Base-by-base conservation (phyloP, 1,140 invertebrate species). In the Euglossa dilemma region DNA sequence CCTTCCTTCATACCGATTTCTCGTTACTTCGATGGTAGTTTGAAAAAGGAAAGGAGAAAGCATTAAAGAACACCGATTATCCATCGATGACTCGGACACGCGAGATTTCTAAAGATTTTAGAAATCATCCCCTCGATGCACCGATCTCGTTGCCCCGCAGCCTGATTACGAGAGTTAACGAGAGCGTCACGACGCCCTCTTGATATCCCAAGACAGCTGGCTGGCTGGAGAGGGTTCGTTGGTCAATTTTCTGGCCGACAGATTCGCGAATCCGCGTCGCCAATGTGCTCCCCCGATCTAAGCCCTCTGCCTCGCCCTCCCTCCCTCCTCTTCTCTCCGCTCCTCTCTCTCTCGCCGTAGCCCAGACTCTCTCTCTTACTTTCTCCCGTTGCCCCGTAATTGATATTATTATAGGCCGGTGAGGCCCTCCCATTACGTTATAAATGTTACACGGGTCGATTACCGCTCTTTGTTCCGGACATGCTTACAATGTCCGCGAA, bases 381-480 rank as follows among this genome's bases (percentile, higher is more conserved):
- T 76, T 73, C 81, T 84, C 81, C 74, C 63, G 20, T 59, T 67
- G 54, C 75, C 77, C 78, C 83, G 90, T 92, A 92, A 92, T 92
- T 92, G 90, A 92, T 92, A 92, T 92, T 91, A 92, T 92, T 92
- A 92, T 87, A 84, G 86, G 81, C 88, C 83, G 87, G 72, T 86
- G 81, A 75, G 88, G 87, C 90, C 89, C 90, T 90, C 89, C 89
- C 88, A 92, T 92, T 92, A 92, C 89, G 89, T 91, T 91, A 91
- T 92, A 91, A 92, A 91, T 92, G 84, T 92, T 92, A 92, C 91
- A 91, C 90, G 85, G 87, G 84, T 91, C 91, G 91, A 91, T 92
- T 92, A 92, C 89, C 90, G 85, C 77, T 85, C 84, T 88, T 91
- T 86, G 88, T 90, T 89, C 87, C 87, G 87, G 87, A 83, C 87